These are phyloP conservation scores for Agrochola lota DNA, from an alignment of 2,888 invertebrate genomes.

Conservation along the genomic window DNA sequence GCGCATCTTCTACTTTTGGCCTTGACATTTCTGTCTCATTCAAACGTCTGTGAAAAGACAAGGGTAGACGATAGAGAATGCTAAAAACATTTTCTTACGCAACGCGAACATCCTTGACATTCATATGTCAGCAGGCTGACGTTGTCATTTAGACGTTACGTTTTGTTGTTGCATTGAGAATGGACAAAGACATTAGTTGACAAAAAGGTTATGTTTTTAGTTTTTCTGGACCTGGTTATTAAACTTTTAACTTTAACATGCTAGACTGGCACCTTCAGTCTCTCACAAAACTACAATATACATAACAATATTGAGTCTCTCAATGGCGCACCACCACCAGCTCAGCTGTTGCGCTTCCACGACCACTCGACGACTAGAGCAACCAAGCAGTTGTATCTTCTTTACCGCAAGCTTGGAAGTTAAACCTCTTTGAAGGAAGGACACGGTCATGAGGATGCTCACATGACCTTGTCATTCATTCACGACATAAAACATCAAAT, in stretches of 20 bases:
- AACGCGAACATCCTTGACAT: conserved; percentile 42
- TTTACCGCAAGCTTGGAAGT: neutral
- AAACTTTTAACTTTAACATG: neutral
- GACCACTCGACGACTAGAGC: neutral
- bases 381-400: neutral
- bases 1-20: conserved; percentile 34
- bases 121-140: conserved; percentile 26
- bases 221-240: neutral
- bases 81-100: conserved; percentile 41
- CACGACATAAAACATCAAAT: neutral
- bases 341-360: neutral
- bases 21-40: conserved; percentile 57
- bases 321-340: neutral
- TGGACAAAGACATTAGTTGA: neutral
- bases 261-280: neutral
- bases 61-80: conserved; percentile 47
- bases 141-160: conserved; percentile 52
- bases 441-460: too few relatives aligned
- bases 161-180: conserved; percentile 37
- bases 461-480: too few relatives aligned
- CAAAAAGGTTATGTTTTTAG: neutral
- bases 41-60: conserved; percentile 36
- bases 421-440: conserved; percentile 8
- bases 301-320: neutral
- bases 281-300: neutral